phyloP scores from a whole-genome alignment of 2,113 vertebrate genomes.

The Ptilonorhynchus violaceus region DNA sequence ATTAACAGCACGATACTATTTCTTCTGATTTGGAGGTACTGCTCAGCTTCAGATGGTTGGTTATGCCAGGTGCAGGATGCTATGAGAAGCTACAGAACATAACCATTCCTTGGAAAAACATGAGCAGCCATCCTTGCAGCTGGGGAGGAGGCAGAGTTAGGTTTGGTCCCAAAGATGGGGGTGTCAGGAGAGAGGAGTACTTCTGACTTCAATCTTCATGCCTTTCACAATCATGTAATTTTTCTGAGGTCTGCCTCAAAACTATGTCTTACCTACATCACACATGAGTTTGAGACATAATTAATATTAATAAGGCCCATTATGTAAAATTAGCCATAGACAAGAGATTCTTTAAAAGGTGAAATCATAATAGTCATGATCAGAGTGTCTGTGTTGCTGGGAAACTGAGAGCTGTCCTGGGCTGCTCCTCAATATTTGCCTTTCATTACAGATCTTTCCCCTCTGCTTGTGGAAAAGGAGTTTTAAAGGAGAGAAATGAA shows the following conservation, averaged over 20 bases:
- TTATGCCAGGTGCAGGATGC: neutral
- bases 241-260: neutral
- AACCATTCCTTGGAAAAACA: neutral
- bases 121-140: neutral
- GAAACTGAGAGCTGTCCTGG: constrained; percentile 30
- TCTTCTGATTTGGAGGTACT: neutral
- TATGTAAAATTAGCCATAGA: constrained; percentile 8
- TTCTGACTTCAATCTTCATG: neutral
- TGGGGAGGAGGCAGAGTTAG: neutral
- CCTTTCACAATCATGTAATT: neutral
- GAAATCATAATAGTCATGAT: constrained; percentile 39
- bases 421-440: constrained; percentile 8
- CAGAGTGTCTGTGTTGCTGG: constrained; percentile 19
- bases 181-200: neutral
- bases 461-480: neutral
- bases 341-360: constrained; percentile 29
- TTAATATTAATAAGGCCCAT: neutral
- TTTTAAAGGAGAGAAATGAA: neutral
- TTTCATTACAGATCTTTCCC: neutral
- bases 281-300: neutral
- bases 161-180: neutral
- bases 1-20: fast-evolving
- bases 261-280: neutral
- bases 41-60: neutral
- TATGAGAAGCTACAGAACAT: neutral